These are phyloP conservation scores for Rambutsinella grinnellia DNA, from an alignment of 2,888 invertebrate species.

Conservation along the genomic window DNA sequence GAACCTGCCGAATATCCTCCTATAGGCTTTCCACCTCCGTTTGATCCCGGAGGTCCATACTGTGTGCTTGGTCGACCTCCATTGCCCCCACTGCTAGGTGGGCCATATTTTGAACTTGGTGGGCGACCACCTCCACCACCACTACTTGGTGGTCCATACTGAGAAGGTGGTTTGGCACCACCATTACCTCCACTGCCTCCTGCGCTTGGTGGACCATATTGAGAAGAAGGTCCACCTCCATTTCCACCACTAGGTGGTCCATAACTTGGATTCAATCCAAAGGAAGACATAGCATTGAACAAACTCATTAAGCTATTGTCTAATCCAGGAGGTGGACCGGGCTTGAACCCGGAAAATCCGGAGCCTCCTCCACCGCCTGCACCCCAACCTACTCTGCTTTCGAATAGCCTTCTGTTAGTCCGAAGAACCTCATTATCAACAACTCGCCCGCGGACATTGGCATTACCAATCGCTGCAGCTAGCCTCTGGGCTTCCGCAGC, in stretches of 20 bases:
- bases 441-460: constrained; percentile 3
- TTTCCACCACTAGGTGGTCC: constrained; percentile 7
- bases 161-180: background rate
- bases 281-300: constrained; percentile 41
- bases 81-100: background rate
- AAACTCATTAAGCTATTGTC: constrained; percentile 18
- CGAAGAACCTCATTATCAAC: constrained; percentile 31
- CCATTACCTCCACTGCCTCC: constrained; percentile 14
- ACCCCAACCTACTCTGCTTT: constrained; percentile 16
- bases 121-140: constrained; percentile 2
- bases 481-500: too few species aligned
- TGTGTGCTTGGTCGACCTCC: constrained; percentile 15
- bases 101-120: constrained; percentile 6
- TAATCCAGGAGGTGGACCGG: constrained; percentile 11
- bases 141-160: constrained; percentile 22
- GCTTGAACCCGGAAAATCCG: background rate
- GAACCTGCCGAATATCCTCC: constrained; percentile 4
- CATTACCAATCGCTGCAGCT: background rate
- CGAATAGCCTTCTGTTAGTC: constrained; percentile 33
- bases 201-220: constrained; percentile 21
- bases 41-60: constrained; percentile 19
- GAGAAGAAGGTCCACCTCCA: constrained; percentile 4
- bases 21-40: background rate
- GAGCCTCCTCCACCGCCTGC: constrained; percentile 1
- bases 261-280: constrained; percentile 34